phyloP scores from a whole-genome alignment of 37 sponge, comb jelly and placozoan species.

The Aphrocallistes beatrix region DNA sequence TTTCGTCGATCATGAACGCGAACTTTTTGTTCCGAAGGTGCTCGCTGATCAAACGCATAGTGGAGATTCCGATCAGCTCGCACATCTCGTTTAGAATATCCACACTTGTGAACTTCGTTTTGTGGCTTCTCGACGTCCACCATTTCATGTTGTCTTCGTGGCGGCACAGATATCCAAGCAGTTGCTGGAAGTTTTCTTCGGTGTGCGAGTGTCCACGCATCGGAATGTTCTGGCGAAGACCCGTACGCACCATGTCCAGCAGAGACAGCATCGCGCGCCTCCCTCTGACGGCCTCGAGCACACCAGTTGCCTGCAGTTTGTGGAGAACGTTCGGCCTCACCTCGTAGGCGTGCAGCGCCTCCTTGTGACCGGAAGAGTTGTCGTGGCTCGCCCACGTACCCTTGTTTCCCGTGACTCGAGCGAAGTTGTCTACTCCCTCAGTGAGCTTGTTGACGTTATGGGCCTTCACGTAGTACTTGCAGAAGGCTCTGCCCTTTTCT shows the following conservation, averaged over 20 bases:
- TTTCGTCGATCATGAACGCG: conserved; percentile 10
- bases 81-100: conserved; percentile 16
- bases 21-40: conserved; percentile 1
- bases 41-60: conserved; percentile 19
- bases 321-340: not conserved
- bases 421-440: not conserved
- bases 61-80: conserved; percentile 21
- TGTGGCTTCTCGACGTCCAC: conserved; percentile 17
- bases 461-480: conserved; percentile 1
- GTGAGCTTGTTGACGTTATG: conserved; percentile 1
- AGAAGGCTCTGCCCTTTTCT: conserved; percentile 8
- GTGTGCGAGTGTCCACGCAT: conserved; percentile 16
- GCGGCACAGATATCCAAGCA: not conserved
- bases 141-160: conserved; percentile 15
- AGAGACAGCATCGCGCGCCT: not conserved
- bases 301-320: not conserved
- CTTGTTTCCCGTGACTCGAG: not conserved
- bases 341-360: not conserved
- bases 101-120: conserved; percentile 20
- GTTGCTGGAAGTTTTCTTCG: not conserved
- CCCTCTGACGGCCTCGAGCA: not conserved
- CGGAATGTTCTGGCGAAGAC: conserved; percentile 17
- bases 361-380: not conserved
- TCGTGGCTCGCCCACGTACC: not conserved
- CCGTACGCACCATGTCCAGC: not conserved